Evolutionary conservation across 2,888 invertebrate species (phyloP).

Genomic region (Biston betularia): DNA sequence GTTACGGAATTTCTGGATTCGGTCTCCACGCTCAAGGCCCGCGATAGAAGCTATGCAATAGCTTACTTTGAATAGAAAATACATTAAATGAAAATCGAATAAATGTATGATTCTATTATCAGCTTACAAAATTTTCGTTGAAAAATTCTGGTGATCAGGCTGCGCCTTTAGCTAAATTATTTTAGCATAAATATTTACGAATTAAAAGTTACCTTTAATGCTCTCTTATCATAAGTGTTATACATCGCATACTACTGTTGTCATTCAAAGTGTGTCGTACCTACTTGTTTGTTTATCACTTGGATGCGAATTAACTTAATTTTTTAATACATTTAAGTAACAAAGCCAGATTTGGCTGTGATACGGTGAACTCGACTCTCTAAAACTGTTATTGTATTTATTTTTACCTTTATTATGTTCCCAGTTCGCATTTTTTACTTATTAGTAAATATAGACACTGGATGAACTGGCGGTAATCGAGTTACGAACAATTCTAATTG

Average conservation of each 20-base stretch:
- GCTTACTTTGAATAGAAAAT: too few relatives aligned
- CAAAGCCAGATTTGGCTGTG: slow-evolving; percentile 52
- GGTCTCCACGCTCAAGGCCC: too few relatives aligned
- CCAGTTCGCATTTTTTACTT: neutral
- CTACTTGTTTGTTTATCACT: neutral
- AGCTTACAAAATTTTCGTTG: too few relatives aligned
- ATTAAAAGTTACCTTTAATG: slow-evolving; percentile 10
- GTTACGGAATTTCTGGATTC: too few relatives aligned
- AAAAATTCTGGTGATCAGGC: too few relatives aligned
- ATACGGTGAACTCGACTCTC: slow-evolving; percentile 43
- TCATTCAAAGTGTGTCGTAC: slow-evolving; percentile 5
- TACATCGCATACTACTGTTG: neutral
- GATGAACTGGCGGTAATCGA: too few relatives aligned
- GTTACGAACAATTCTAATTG: too few relatives aligned
- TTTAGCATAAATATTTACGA: neutral
- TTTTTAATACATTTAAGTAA: slow-evolving; percentile 46
- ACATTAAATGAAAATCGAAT: too few relatives aligned
- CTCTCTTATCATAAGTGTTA: slow-evolving; percentile 3
- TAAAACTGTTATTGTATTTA: slow-evolving; percentile 13
- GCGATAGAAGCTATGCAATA: too few relatives aligned
- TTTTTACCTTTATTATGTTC: slow-evolving; percentile 5
- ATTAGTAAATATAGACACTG: neutral
- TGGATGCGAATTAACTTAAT: neutral
- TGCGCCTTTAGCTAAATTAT: too few relatives aligned
- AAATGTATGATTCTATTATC: too few relatives aligned